A percentile compares a stretch with the other conserved stretches of the same genome.
These are phyloP conservation scores for Terrapene triunguis DNA, from an alignment of 2,113 vertebrate genomes.

Conservation along the genomic window DNA sequence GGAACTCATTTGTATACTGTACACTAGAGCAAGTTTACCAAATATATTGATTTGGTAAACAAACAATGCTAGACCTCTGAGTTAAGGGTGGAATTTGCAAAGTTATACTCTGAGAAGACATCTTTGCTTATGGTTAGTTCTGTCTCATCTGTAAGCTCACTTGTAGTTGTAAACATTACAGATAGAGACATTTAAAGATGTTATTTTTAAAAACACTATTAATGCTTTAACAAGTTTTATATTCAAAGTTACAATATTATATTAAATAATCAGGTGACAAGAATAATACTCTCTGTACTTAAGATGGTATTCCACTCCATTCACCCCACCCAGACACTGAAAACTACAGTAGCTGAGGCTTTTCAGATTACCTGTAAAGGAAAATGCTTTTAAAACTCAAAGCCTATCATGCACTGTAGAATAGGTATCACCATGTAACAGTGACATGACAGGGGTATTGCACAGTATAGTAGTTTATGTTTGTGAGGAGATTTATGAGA, in stretches of 20 bases:
- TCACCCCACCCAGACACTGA: not conserved
- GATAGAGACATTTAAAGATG: not conserved
- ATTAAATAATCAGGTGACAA: not conserved
- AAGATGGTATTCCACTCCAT: not conserved
- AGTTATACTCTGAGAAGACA: not conserved
- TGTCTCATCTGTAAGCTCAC: not conserved
- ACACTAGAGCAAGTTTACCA: not conserved
- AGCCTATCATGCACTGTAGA: not conserved
- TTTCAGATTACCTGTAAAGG: not conserved
- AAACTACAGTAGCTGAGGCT: not conserved
- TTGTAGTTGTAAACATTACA: not conserved
- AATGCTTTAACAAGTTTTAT: not conserved
- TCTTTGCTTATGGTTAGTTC: not conserved
- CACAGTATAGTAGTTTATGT: not conserved
- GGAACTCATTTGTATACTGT: not conserved
- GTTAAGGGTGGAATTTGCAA: not conserved
- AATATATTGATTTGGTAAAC: not conserved
- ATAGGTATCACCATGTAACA: not conserved
- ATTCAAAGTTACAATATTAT: not conserved
- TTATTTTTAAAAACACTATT: not conserved
- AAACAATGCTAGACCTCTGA: not conserved
- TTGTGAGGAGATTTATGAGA: not conserved
- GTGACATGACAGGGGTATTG: not conserved
- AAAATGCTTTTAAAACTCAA: not conserved
- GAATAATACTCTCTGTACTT: not conserved